Evolutionary conservation across 2,113 vertebrate genomes (phyloP).

Genomic region (Microtus richardsoni): DNA sequence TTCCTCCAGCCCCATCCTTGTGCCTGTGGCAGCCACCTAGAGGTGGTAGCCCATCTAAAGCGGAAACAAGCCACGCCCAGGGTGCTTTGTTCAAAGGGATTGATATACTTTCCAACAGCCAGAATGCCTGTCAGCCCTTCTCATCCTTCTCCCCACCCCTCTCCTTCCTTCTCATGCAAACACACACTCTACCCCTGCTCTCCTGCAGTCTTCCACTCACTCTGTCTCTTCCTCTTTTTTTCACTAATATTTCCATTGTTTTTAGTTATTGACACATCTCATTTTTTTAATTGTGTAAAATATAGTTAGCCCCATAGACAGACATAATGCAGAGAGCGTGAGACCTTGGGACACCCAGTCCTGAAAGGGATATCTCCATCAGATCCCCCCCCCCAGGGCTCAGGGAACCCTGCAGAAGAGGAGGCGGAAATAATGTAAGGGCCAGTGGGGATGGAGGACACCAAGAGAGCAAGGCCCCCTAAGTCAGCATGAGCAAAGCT

Average conservation of each 20-base stretch:
- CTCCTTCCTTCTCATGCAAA: rapidly evolving
- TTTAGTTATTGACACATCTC: not conserved
- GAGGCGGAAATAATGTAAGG: not conserved
- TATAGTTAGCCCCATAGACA: not conserved
- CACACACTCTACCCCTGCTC: not conserved
- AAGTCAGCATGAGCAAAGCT: not conserved
- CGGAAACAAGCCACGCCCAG: not conserved
- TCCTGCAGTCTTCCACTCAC: not conserved
- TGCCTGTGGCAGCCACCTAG: not conserved
- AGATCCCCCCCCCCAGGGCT: not conserved
- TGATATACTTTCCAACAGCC: no score
- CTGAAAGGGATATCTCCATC: not conserved
- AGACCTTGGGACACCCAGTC: not conserved
- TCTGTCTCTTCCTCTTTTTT: not conserved
- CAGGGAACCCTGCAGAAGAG: no score
- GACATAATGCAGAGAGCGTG: not conserved
- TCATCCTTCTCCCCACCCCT: rapidly evolving
- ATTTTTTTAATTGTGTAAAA: not conserved
- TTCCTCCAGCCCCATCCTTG: not conserved
- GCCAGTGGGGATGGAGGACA: no score
- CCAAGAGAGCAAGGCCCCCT: not conserved
- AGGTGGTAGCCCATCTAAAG: not conserved
- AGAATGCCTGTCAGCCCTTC: no score
- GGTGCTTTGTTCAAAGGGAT: not conserved
- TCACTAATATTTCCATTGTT: not conserved